These are phyloP conservation scores for Agrotis exclamationis DNA, from an alignment of 2,888 invertebrate species.

Conservation along the genomic window DNA sequence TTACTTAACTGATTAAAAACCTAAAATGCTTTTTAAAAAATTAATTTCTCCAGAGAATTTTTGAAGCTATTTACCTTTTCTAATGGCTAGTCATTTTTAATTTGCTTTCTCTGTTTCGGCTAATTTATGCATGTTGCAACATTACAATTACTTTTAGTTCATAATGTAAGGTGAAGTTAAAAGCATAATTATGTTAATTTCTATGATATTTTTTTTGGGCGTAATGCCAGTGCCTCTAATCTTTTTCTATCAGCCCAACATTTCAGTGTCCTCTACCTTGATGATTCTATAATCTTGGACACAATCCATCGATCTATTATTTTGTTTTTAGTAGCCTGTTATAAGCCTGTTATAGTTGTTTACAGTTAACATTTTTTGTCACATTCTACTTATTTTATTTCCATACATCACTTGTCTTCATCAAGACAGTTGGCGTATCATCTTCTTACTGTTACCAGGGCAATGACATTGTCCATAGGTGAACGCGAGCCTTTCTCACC, in stretches of 20 bases:
- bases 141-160: slow-evolving; percentile 2
- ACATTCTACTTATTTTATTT: neutral
- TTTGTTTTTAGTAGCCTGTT: neutral
- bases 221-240: too few species aligned
- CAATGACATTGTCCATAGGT: neutral
- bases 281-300: neutral
- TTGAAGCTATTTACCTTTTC: slow-evolving; percentile 7
- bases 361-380: neutral
- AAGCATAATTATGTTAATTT: too few species aligned
- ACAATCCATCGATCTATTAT: neutral
- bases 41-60: slow-evolving; percentile 39
- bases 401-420: neutral
- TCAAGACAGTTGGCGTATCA: neutral
- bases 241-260: neutral
- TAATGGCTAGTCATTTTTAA: slow-evolving; percentile 5
- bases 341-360: neutral
- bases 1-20: slow-evolving; percentile 35
- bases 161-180: neutral
- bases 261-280: neutral
- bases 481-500: neutral
- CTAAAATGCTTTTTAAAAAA: slow-evolving; percentile 4
- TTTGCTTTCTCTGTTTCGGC: slow-evolving; percentile 14
- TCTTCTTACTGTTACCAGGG: neutral
- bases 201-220: neutral
- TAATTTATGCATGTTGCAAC: neutral